Evolutionary conservation across 2,888 invertebrate species (phyloP), one percentile per base, ranked within the genome.

Genomic region (Eudasyphora cyanicolor): DNA sequence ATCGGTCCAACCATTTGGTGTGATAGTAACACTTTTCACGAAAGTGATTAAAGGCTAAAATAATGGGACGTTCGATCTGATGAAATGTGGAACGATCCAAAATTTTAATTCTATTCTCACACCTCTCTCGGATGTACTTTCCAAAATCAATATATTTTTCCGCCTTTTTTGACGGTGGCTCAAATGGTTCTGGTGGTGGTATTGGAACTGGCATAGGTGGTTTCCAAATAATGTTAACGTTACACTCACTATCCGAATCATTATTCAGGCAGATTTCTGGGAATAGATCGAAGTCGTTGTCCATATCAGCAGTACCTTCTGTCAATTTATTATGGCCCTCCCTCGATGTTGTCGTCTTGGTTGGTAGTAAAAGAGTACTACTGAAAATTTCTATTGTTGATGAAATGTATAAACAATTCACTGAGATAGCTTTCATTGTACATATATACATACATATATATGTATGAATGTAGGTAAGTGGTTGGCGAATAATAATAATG

Each of bases 11-110:
- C 17, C 62, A 77, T 12, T 79, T 71, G 0, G 35, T 71, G 8
- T 78, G 81, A n/a, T 81, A 75, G 19, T 35, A 69, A 81, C 84
- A 81, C 62, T 84, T 84, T 35, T 76, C 81, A 5, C 73, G 81
- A 67, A 81, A 84, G 57, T 84, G 81, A 24, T 67, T 67, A 21
- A 77, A 71, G 6, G 6, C n/a, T 32, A 78, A 64, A 10, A 73
- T n/a, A 51, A 67, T 71, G 5, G 78, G 78, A 4, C 29, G 17
- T 42, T 19, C 17, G 1, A 64, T 73, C 3, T 73, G 38, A 64
- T 64, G 38, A 73, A 78, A 73, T 38, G 51, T 64, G 0, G 7
- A 1, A 17, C 78, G 77, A 14, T 78, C 14, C 12, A 78, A 12
- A 12, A 78, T 38, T 64, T 35, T 17, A 1, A 78, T 38, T 42